Evolutionary conservation across 1,140 invertebrate genomes (phyloP), one percentile per base, ranked within the genome.

Genomic region (Berghia stephanieae): DNA sequence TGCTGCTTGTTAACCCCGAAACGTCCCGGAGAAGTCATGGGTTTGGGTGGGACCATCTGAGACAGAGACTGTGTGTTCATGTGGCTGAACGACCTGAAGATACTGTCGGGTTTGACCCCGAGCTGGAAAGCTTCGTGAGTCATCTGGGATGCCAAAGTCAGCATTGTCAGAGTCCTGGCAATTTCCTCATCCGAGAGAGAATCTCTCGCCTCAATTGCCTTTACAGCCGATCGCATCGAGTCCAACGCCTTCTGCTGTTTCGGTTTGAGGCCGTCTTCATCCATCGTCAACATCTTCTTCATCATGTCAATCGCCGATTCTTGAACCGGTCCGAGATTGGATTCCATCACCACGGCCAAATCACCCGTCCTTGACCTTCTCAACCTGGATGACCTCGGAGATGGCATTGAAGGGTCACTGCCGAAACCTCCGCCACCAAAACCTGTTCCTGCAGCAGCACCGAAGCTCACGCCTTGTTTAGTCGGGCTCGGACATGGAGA

Each of bases 101-200:
- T 52, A 34, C 78, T 81, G 49, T 83, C 79, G 52, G 86, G 86
- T 40, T 82, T 60, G 2, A 84, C 71, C 6, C 85, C 86, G 21
- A 85, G 81, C 42, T 83, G 73, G 0, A 83, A 68, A 1, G 82
- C 80, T 67, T 86, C 86, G 38, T 81, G 72, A 1, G 84, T 80
- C 1, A 87, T 52, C 79, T 87, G 84, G 49, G 83, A 84, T 0
- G 86, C 86, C 43, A 85, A 75, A 57, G 82, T 80, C 6, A 85
- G 75, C 34, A 87, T 79, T 0, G 84, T 81, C 10, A 87, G 70
- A 34, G 86, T 83, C 31, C 83, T 52, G 31, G 42, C 24, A 21
- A 85, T 66, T 55, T 85, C 82, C 16, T 81, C 75, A 27, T 84
- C 81, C 3, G 77, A 67, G 16, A 83, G 66, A 36, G 75, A 55